Conservation (phyloP, 2,888 invertebrate species). For the Homarus gammarus region DNA sequence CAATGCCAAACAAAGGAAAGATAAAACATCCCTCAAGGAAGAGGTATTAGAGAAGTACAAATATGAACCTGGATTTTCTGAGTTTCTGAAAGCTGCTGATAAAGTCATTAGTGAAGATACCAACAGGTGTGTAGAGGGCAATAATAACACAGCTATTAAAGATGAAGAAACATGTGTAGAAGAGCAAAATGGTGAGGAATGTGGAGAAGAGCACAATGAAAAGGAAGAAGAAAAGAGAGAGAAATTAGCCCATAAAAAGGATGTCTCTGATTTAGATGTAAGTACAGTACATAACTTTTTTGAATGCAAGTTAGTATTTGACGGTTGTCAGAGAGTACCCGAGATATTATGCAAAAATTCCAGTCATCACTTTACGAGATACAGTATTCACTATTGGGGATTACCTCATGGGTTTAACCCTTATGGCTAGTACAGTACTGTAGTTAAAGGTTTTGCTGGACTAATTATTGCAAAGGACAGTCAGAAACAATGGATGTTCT, state of each 20-base stretch:
- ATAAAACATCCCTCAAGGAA: constrained; percentile 78
- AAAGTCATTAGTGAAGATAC: constrained; percentile 81
- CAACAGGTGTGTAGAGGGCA: constrained; percentile 81
- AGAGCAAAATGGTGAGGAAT: constrained; percentile 77
- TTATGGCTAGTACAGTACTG: no score
- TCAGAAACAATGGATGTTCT: no score
- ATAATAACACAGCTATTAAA: background rate
- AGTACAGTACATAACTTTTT: background rate
- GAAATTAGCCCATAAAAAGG: constrained; percentile 86
- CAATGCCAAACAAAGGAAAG: constrained; percentile 78
- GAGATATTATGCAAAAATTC: background rate
- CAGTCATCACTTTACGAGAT: background rate
- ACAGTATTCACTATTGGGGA: no score
- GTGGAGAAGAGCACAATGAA: constrained; percentile 75
- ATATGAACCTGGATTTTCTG: constrained; percentile 92
- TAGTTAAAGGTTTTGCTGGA: no score
- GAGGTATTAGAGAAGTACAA: constrained; percentile 87
- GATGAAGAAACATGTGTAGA: constrained; percentile 37
- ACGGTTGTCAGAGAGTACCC: background rate
- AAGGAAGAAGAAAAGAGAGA: constrained; percentile 80
- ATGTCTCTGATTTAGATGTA: constrained; percentile 87
- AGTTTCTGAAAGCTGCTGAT: constrained; percentile 92
- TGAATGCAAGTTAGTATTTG: background rate
- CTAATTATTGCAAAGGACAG: no score
- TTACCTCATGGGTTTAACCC: no score